These are phyloP conservation scores for Muschampia plurimacula DNA, from an alignment of 2,888 invertebrate genomes.

Conservation along the genomic window DNA sequence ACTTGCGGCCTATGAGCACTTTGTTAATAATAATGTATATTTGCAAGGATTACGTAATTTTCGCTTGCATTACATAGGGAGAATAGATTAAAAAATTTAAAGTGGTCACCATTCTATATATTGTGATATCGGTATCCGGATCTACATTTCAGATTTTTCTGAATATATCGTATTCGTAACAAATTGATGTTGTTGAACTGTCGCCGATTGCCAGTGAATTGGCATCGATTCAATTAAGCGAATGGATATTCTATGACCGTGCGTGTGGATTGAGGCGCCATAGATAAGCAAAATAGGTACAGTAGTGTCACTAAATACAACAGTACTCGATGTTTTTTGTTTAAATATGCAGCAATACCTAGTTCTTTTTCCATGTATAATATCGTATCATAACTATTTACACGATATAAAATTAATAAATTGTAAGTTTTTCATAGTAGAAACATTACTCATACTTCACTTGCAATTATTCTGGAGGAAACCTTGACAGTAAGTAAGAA, in stretches of 20 bases:
- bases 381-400: too few species aligned
- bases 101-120: not conserved
- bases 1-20: too few species aligned
- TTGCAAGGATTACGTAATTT: too few species aligned
- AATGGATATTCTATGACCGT: slow-evolving; percentile 51
- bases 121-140: slow-evolving; percentile 12
- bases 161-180: slow-evolving; percentile 52
- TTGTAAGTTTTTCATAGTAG: too few species aligned
- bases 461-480: too few species aligned
- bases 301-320: slow-evolving; percentile 18
- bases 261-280: slow-evolving; percentile 22
- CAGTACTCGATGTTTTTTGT: not conserved
- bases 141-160: slow-evolving; percentile 9
- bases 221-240: slow-evolving; percentile 57
- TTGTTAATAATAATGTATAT: too few species aligned
- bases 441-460: too few species aligned
- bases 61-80: not conserved
- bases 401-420: too few species aligned
- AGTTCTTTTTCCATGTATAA: too few species aligned
- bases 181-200: slow-evolving; percentile 53
- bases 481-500: too few species aligned
- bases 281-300: slow-evolving; percentile 10
- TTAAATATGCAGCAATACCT: too few species aligned
- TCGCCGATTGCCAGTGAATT: slow-evolving; percentile 40
- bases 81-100: not conserved